Evolutionary conservation across 1,140 invertebrate genomes (phyloP).

Genomic region (Lutraria rhynchaena): DNA sequence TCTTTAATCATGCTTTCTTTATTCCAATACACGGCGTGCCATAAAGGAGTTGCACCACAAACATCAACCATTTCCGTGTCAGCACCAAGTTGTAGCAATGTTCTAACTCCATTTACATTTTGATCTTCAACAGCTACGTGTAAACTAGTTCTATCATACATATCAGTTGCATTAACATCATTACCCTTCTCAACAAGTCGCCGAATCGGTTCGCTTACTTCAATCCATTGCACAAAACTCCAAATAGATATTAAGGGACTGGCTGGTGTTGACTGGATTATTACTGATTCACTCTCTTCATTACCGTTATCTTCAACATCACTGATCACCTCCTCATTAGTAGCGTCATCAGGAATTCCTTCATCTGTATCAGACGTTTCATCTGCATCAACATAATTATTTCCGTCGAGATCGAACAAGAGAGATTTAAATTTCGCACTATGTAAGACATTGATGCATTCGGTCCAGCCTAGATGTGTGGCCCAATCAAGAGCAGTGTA

Average conservation of each 20-base stretch:
- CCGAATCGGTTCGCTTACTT: conserved; percentile 38
- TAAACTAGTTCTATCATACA: conserved; percentile 32
- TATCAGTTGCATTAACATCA: conserved; percentile 41
- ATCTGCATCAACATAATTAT: not conserved
- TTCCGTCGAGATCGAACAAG: conserved; percentile 7
- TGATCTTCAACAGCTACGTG: conserved; percentile 56
- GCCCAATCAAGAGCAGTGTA: conserved; percentile 49
- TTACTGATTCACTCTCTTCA: not conserved
- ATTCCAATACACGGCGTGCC: conserved; percentile 59
- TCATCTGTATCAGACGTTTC: not conserved
- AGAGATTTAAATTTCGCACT: conserved; percentile 46
- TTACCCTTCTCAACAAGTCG: conserved; percentile 18
- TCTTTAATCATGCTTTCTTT: conserved; percentile 58
- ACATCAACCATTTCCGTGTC: conserved; percentile 30
- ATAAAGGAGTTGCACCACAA: conserved; percentile 52
- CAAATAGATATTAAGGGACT: conserved; percentile 48
- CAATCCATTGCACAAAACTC: conserved; percentile 56
- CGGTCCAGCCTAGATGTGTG: conserved; percentile 21
- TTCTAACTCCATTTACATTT: conserved; percentile 37
- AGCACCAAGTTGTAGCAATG: conserved; percentile 50
- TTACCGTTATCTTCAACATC: not conserved
- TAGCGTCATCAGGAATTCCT: not conserved
- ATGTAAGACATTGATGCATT: conserved; percentile 32
- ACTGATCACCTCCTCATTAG: not conserved
- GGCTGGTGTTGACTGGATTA: not conserved